Evolutionary conservation across 2,797 vertebrate species (phyloP), one percentile per base, ranked within the genome.

Genomic region (Melanotaenia boesemani): DNA sequence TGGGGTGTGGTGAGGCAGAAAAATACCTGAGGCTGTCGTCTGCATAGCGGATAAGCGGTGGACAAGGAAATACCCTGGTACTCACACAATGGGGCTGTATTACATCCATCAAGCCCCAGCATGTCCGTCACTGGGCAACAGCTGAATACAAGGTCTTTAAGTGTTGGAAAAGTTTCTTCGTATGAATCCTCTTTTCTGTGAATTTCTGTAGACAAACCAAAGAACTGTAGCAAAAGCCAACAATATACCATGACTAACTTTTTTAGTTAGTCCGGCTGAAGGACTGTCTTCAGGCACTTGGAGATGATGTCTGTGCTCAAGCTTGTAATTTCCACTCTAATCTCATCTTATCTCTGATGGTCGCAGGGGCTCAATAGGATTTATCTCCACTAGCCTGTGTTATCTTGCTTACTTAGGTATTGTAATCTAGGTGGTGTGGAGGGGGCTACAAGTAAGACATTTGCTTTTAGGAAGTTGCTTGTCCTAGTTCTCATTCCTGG

Each of bases 21-120:
- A 83, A 86, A 89, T 86, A 90, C 93, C 91, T 88, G 87, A 91
- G 91, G 93, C 85, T 69, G 75, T 70, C 77, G 90, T 86, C 86
- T 86, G 79, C 30, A 5, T 26, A 70, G 71, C 66, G 81, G 74
- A 81, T 85, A 86, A 90, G 87, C 76, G 80, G 68, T 75, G 74
- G 72, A 89, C 76, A 80, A 80, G 87, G 88, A 90, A 93, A 90
- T 90, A 85, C 85, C 83, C 77, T 65, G 69, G 12, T 6, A 66
- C 74, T 80, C 82, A 63, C 78, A 85, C 80, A 86, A 79, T 78
- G 64, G 84, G 82, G 67, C 79, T 54, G 16, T 82, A 76, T 88
- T 87, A 87, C 86, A 82, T 80, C 81, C 39, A 67, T 89, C 91
- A 71, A 82, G 89, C 69, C 83, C 59, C 72, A n/a, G 64, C 89